Evolutionary conservation across 1,140 invertebrate genomes (phyloP).

Genomic region (Phthorimaea operculella): DNA sequence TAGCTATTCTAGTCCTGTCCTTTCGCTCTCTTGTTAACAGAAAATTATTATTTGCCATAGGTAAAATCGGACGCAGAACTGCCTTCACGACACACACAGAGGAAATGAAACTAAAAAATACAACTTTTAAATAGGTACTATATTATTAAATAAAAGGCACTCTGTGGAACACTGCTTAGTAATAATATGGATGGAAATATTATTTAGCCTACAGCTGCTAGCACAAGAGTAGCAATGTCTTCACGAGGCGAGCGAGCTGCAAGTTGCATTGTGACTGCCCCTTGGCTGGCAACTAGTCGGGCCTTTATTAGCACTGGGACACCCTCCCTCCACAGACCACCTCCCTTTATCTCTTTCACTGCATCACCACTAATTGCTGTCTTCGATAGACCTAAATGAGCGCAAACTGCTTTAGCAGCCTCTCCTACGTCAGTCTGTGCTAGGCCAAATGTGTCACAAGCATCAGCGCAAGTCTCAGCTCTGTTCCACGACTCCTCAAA

Average conservation of each 20-base stretch:
- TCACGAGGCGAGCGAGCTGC: conserved; percentile 71
- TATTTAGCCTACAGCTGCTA: conserved; percentile 81
- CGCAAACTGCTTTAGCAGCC: conserved; percentile 81
- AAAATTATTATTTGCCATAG: too few relatives aligned
- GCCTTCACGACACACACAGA: too few relatives aligned
- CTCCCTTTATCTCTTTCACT: conserved; percentile 79
- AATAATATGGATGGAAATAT: conserved; percentile 7
- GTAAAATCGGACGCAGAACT: too few relatives aligned
- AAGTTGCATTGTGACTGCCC: conserved; percentile 79
- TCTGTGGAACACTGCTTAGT: conserved; percentile 7
- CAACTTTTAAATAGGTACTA: too few relatives aligned
- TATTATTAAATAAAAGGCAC: not conserved
- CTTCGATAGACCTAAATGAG: conserved; percentile 87
- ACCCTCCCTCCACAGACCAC: conserved; percentile 71
- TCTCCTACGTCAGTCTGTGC: conserved; percentile 79
- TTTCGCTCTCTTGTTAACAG: too few relatives aligned
- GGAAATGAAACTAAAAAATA: not conserved
- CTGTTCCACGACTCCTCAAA: conserved; percentile 41
- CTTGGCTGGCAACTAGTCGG: conserved; percentile 80
- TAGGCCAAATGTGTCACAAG: conserved; percentile 36
- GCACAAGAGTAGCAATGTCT: conserved; percentile 85
- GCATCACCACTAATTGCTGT: conserved; percentile 31
- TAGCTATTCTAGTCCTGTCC: too few relatives aligned
- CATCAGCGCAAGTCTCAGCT: conserved; percentile 28
- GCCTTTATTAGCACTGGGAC: conserved; percentile 87